Conservation (phyloP, 2,113 vertebrate species). For the Alligator sinensis region DNA sequence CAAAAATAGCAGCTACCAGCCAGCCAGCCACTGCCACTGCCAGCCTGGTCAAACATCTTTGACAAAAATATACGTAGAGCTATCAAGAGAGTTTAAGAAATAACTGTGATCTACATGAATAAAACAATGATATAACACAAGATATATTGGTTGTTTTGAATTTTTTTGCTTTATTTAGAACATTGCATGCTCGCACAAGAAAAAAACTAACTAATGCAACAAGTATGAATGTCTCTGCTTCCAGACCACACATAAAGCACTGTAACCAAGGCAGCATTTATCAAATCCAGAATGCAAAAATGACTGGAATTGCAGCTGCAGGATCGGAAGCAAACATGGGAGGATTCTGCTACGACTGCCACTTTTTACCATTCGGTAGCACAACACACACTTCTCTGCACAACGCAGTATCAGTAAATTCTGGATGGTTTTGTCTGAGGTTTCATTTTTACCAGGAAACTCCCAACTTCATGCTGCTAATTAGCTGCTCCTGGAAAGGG, state of each 20-base stretch:
- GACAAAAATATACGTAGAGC: background rate
- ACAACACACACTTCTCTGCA: background rate
- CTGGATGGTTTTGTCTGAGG: background rate
- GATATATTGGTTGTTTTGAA: background rate
- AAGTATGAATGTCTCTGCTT: background rate
- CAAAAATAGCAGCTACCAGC: too few species aligned
- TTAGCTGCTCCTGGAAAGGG: background rate
- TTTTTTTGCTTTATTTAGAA: background rate
- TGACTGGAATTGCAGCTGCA: background rate
- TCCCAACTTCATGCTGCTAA: background rate
- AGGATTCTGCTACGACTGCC: background rate
- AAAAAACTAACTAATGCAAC: background rate
- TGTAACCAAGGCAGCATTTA: background rate
- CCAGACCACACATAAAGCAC: conserved; percentile 42
- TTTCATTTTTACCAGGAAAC: background rate
- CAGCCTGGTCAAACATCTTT: background rate
- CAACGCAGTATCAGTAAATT: background rate
- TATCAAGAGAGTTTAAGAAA: background rate
- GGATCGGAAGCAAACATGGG: background rate
- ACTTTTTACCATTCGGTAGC: rapidly evolving
- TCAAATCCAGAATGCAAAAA: background rate
- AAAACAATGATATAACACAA: rapidly evolving
- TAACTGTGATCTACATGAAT: background rate
- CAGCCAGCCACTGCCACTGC: too few species aligned
- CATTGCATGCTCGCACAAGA: background rate